Evolutionary conservation across 2,797 vertebrate genomes (phyloP).

Genomic region (Ptychobarbus kaznakovi): DNA sequence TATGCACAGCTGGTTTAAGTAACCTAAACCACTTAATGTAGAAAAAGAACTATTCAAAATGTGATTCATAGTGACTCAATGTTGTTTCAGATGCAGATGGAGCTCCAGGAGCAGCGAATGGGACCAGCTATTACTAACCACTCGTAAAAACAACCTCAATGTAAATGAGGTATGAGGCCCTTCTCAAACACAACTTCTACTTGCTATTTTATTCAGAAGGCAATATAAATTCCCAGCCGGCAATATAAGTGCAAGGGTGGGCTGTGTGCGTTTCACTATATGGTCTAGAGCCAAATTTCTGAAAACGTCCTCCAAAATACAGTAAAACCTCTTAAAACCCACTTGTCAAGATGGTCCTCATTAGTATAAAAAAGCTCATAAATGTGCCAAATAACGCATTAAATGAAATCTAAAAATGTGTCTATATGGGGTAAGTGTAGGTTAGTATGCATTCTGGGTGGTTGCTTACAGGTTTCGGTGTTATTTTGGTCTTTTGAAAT

Average conservation of each 20-base stretch:
- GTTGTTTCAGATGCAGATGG: constrained; percentile 46
- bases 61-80: constrained; percentile 42
- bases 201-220: constrained; percentile 33
- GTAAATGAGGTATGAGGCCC: constrained; percentile 35
- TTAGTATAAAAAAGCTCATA: constrained; percentile 21
- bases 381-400: constrained; percentile 15
- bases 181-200: constrained; percentile 28
- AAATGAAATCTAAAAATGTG: not conserved
- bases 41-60: constrained; percentile 21
- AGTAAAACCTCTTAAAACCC: constrained; percentile 21
- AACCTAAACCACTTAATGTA: constrained; percentile 12
- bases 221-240: constrained; percentile 48
- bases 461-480: not conserved
- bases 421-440: not conserved
- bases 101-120: constrained; percentile 26
- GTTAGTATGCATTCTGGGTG: not conserved
- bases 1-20: constrained; percentile 19
- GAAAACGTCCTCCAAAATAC: constrained; percentile 14
- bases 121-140: constrained; percentile 38
- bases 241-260: constrained; percentile 50
- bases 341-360: constrained; percentile 25
- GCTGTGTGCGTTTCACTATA: constrained; percentile 27
- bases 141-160: constrained; percentile 37
- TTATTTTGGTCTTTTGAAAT: not conserved
- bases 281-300: constrained; percentile 8